These are phyloP conservation scores for Xanthorhoe designata DNA, from an alignment of 2,888 invertebrate species.

Conservation along the genomic window DNA sequence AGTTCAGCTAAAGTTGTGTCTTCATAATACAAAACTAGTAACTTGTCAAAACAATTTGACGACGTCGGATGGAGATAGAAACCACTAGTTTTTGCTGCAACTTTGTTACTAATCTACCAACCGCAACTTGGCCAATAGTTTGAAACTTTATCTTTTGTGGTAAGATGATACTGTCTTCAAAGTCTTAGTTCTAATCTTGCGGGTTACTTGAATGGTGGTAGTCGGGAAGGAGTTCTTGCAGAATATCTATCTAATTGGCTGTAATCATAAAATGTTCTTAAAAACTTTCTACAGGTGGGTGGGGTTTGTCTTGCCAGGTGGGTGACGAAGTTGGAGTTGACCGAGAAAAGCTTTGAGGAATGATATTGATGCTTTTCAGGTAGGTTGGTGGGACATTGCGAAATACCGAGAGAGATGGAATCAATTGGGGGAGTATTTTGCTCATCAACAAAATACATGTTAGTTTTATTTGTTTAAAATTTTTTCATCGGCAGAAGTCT, in stretches of 20 bases:
- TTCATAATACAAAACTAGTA: conserved; percentile 14
- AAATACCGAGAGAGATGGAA: too few relatives aligned
- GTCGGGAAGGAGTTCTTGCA: conserved; percentile 13
- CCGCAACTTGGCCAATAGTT: conserved; percentile 35
- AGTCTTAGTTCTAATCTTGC: conserved; percentile 32
- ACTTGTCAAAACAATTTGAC: conserved; percentile 33
- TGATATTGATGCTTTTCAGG: too few relatives aligned
- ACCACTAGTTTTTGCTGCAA: conserved; percentile 36
- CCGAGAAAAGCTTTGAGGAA: too few relatives aligned
- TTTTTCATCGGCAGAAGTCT: too few relatives aligned
- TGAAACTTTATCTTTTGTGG: conserved; percentile 37
- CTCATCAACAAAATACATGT: too few relatives aligned
- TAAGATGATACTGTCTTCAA: conserved; percentile 32
- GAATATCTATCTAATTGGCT: conserved; percentile 2
- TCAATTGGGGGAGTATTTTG: too few relatives aligned
- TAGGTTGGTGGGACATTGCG: too few relatives aligned
- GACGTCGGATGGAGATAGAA: conserved; percentile 30
- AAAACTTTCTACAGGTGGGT: background rate
- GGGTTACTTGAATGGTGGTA: conserved; percentile 27
- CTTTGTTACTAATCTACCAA: conserved; percentile 32
- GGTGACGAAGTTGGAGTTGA: too few relatives aligned
- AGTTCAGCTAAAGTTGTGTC: conserved; percentile 15
- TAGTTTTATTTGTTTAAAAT: too few relatives aligned
- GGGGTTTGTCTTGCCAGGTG: too few relatives aligned
- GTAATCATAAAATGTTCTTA: background rate